Percentiles rank a stretch among this genome's conserved stretches.
Evolutionary conservation across 1,140 invertebrate species (phyloP).

Genomic region (Trinorchestia longiramus): DNA sequence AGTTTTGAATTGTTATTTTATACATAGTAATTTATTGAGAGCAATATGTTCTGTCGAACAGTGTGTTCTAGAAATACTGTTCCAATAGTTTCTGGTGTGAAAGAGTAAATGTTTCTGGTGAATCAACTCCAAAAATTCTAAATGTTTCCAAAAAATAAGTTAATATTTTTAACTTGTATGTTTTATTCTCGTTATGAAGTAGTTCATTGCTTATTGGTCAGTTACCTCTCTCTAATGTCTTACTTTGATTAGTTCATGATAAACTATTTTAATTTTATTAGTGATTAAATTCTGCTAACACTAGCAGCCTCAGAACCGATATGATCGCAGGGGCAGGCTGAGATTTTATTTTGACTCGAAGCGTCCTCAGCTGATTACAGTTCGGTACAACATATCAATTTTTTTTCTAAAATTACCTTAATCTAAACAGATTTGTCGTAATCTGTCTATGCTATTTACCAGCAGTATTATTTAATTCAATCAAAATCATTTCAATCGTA

Average conservation of each 20-base stretch:
- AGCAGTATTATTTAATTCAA: background rate
- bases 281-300: background rate
- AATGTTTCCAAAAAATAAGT: background rate
- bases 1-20: background rate
- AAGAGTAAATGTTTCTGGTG: background rate
- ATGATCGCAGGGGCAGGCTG: background rate
- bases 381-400: too few relatives aligned
- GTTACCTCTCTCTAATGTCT: background rate
- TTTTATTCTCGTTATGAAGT: background rate
- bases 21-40: background rate
- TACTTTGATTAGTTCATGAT: background rate
- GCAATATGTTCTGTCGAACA: background rate
- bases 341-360: background rate
- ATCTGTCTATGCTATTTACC: background rate
- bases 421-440: background rate
- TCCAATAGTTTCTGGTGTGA: background rate
- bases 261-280: background rate
- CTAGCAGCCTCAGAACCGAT: too few relatives aligned
- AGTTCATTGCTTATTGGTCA: background rate
- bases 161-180: background rate
- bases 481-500: background rate
- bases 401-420: background rate
- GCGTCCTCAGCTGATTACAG: background rate
- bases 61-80: background rate
- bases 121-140: background rate